Evolutionary conservation across 2,797 vertebrate genomes (phyloP).

Genomic region (Gorsachius magnificus): DNA sequence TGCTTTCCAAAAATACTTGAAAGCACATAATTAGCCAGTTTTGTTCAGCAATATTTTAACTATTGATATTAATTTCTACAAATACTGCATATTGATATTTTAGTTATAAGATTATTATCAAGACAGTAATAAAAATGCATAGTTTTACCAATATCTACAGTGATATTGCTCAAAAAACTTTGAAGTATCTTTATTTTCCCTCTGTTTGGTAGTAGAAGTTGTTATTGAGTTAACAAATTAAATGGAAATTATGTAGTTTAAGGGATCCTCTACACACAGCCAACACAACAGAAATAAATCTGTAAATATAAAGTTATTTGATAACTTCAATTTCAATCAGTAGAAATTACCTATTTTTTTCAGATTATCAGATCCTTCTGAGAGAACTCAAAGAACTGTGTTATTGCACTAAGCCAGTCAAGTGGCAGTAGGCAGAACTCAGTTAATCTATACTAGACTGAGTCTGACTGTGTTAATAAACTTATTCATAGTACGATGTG

Average conservation of each 20-base stretch:
- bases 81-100: background rate
- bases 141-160: background rate
- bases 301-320: background rate
- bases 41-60: background rate
- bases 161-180: background rate
- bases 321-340: background rate
- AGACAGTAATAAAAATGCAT: background rate
- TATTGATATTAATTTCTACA: background rate
- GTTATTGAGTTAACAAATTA: background rate
- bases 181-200: background rate
- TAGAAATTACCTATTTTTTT: background rate
- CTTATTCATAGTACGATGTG: accelerated
- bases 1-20: background rate
- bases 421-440: background rate
- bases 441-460: background rate
- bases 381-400: background rate
- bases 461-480: background rate
- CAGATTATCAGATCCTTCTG: background rate
- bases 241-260: background rate
- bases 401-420: background rate
- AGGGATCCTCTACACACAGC: background rate
- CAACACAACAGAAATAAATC: background rate
- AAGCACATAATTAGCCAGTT: background rate
- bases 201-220: background rate
- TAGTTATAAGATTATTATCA: background rate